Evolutionary conservation across 2,888 invertebrate species (phyloP), one percentile per base, ranked within the genome.

Genomic region (Cosmorhoe ocellata): DNA sequence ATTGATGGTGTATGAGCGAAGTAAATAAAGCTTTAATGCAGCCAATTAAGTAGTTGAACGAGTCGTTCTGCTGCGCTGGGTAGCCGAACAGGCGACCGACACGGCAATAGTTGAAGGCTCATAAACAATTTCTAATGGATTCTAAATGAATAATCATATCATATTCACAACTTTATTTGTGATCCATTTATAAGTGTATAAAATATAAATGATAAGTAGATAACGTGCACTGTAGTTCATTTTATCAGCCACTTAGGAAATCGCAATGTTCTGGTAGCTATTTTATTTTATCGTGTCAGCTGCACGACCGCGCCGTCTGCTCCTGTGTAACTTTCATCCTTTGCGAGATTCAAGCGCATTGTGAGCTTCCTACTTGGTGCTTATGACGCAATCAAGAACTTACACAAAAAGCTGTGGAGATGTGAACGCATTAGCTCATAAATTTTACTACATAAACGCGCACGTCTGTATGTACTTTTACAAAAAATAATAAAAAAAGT

Each of bases 271-370:
- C 61, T 59, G 59, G 69, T 71, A 24, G 6, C 5, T 24, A 74
- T 79, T 79, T 77, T 74, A 79, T 79, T 81, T 77, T 76, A 78
- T 74, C 72, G 71, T 70, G 74, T 70, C 74, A 74, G 73, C 64
- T 69, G 74, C 75, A 76, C 74, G 72, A 73, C 71, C 61, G 64
- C 66, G 59, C 69, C 63, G 65, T 69, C 66, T 71, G 64, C 67
- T 63, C 67, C 61, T 64, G 71, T 69, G 69, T 71, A 64, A 64
- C 59, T 67, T 66, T 58, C 41, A 56, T 52, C 71, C 67, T 72
- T 73, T 70, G 67, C 67, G 66, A 71, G 69, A 76, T 74, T 71
- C 69, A 68, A 72, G 68, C 66, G 70, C 72, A 79, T 76, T 79
- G 76, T 11, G 28, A 39, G 38, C 24, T 56, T 52, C 48, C 39